Base-by-base conservation (phyloP, 2,888 invertebrate genomes). In the Hoplodrina blanda region DNA sequence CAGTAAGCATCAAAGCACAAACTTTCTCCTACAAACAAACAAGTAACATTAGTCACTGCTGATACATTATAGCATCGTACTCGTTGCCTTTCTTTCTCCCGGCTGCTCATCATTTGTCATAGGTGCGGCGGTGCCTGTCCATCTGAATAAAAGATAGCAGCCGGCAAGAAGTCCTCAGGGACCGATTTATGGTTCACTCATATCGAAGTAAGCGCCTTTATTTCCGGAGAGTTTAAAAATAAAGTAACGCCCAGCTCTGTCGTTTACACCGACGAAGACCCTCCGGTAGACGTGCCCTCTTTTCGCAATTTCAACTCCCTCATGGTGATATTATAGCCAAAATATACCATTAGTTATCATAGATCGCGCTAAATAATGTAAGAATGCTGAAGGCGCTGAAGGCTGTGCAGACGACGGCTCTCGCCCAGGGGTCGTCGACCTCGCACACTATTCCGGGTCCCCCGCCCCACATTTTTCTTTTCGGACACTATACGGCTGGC, bases 401-500 rank as follows among this genome's bases (percentile, higher is more conserved):
- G 90, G 87, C 85, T 84, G 82, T 85, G 85, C 74, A 88, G 85
- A 84, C 88, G 85, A 78, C 85, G 84, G 76, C 83, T 82, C 85
- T 84, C 88, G 84, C 82, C 81, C 82, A 76, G 90, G 86, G 95
- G 92, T 94, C 94, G 87, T 89, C 85, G 94, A 93, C 94, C 95
- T 78, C 90, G 83, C 88, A 81, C 88, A 80, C 83, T 89, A 88
- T 91, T 87, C 89, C 89, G 87, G 86, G 84, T 87, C 89, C 87
- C 90, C 91, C 92, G 91, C 90, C 91, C 92, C 91, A 92, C 90
- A 94, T 94, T 94, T 95, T 94, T 94, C 94, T 94, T 94, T 92
- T 93, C 93, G 94, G 94, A 93, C 95, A 93, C 90, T 90, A 87
- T 88, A 89, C 88, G 90, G 89, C 89, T 90, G 89, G 88, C 89